These are phyloP conservation scores for Dendrolimus pini DNA, from an alignment of 2,888 invertebrate genomes.

Conservation along the genomic window DNA sequence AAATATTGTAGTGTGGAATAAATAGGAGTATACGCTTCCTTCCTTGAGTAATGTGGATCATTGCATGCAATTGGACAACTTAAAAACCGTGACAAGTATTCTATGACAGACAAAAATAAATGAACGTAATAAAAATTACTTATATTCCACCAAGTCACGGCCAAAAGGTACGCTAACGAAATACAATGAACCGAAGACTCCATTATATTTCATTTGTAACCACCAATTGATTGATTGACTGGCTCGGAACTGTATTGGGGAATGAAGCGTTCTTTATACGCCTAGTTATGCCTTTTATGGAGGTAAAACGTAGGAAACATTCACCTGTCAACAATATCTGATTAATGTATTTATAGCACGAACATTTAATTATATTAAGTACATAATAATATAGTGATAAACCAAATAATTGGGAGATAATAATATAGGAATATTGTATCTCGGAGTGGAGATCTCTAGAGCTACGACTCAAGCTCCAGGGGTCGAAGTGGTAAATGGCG, in stretches of 20 bases:
- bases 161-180: slow-evolving; percentile 1
- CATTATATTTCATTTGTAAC: slow-evolving; percentile 19
- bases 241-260: slow-evolving; percentile 17
- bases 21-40: too few species aligned
- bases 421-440: too few species aligned
- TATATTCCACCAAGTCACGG: background rate
- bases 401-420: too few species aligned
- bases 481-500: too few species aligned
- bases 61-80: background rate
- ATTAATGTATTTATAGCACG: slow-evolving; percentile 10
- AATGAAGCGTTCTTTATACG: slow-evolving; percentile 17
- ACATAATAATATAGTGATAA: too few species aligned
- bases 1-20: too few species aligned
- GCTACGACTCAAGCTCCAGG: too few species aligned
- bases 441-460: too few species aligned
- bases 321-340: slow-evolving; percentile 14
- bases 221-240: slow-evolving; percentile 21
- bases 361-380: too few species aligned
- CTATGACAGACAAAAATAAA: background rate
- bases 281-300: slow-evolving; percentile 11
- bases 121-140: background rate
- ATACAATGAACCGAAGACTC: slow-evolving; percentile 17
- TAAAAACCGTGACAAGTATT: background rate
- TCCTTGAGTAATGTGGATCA: too few species aligned
- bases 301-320: slow-evolving; percentile 15